Evolutionary conservation across 53 echinoderm and acorn worm genomes (phyloP).

Genomic region (Echinarachnius parma): DNA sequence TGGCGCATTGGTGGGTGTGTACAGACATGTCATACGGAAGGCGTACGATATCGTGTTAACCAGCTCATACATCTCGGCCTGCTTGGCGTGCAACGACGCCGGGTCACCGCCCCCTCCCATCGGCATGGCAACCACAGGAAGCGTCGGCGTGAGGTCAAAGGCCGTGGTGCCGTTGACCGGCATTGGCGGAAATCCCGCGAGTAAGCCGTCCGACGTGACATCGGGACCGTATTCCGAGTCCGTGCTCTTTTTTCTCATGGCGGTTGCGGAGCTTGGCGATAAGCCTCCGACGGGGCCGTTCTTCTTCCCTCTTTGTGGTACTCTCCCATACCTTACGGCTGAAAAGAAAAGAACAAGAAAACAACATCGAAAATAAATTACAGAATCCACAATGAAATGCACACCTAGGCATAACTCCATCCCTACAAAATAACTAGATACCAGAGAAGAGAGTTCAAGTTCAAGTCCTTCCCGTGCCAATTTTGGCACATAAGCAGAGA

Average conservation of each 20-base stretch:
- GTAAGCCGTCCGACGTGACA: conserved; percentile 75
- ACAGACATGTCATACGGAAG: conserved; percentile 96
- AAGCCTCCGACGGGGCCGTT: conserved; percentile 66
- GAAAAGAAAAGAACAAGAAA: too few relatives aligned
- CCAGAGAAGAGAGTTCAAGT: too few relatives aligned
- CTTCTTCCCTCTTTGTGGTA: conserved; percentile 88
- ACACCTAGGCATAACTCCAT: too few relatives aligned
- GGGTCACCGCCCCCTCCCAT: conserved; percentile 54
- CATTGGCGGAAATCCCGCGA: conserved; percentile 32
- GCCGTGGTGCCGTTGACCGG: conserved; percentile 55
- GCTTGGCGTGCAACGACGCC: conserved; percentile 69
- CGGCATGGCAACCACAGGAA: conserved; percentile 51
- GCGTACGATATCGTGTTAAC: conserved; percentile 94
- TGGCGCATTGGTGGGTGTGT: conserved; percentile 82
- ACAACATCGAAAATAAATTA: too few relatives aligned
- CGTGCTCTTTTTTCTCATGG: conserved; percentile 86
- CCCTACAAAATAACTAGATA: too few relatives aligned
- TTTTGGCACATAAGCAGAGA: too few relatives aligned
- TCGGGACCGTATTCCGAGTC: conserved; percentile 85
- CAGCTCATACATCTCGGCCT: conserved; percentile 97
- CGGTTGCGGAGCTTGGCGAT: conserved; percentile 47
- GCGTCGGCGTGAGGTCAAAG: conserved; percentile 54
- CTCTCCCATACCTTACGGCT: conserved; percentile 96
- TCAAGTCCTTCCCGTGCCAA: too few relatives aligned
- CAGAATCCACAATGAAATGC: too few relatives aligned